Percentiles rank a stretch among this genome's conserved stretches.
phyloP scores from a whole-genome alignment of 2,797 vertebrate genomes.

The Mormyrus proboscirostris region DNA sequence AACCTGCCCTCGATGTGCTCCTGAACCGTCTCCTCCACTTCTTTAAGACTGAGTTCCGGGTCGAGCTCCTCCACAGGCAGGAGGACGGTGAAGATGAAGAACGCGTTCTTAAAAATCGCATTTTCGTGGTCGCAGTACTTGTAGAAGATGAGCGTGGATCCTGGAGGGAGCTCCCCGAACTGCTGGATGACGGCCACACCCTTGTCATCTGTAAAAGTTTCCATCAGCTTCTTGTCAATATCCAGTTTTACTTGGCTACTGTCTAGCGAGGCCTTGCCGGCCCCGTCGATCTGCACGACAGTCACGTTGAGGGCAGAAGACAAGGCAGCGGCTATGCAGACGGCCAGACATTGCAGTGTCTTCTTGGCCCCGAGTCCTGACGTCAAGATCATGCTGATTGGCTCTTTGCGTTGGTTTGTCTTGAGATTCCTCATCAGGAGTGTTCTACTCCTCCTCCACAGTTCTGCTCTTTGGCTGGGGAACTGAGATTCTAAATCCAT shows the following conservation, averaged over 20 bases:
- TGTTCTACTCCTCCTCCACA: conserved; percentile 71
- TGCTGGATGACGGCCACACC: conserved; percentile 73
- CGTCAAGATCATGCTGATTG: conserved; percentile 75
- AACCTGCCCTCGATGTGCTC: conserved; percentile 72
- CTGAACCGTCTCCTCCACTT: conserved; percentile 74
- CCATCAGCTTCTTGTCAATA: conserved; percentile 65
- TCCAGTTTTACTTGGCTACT: conserved; percentile 72
- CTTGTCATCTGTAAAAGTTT: conserved; percentile 63
- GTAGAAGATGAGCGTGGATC: conserved; percentile 87
- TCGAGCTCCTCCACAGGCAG: conserved; percentile 64
- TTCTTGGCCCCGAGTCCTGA: conserved; percentile 59
- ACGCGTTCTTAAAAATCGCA: conserved; percentile 75
- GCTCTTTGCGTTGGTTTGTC: conserved; percentile 59
- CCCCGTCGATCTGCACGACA: conserved; percentile 62
- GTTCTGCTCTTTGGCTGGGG: conserved; percentile 62
- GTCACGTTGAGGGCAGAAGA: conserved; percentile 57
- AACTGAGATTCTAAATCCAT: conserved; percentile 58
- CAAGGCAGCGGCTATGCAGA: conserved; percentile 62
- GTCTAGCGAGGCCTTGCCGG: conserved; percentile 46
- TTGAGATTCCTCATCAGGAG: conserved; percentile 76
- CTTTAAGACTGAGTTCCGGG: conserved; percentile 38
- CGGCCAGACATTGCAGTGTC: conserved; percentile 76
- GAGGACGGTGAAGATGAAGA: conserved; percentile 77
- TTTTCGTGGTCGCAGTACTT: conserved; percentile 91
- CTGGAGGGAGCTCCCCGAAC: conserved; percentile 77